These are phyloP conservation scores for Cuniculus paca DNA, from an alignment of 2,797 vertebrate genomes.

Conservation along the genomic window DNA sequence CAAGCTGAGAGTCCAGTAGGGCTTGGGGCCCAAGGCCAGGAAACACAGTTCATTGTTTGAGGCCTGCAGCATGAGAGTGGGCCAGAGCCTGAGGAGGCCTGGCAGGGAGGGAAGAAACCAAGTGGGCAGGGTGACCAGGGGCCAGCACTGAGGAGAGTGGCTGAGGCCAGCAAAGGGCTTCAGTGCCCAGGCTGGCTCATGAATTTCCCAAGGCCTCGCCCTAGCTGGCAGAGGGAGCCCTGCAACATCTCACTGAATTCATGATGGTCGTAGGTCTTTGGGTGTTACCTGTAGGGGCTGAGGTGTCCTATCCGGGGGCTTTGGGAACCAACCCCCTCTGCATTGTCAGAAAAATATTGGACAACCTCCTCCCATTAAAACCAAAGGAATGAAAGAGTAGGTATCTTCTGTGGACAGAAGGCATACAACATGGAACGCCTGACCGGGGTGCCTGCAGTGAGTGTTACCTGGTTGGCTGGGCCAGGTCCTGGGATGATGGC, in stretches of 20 bases:
- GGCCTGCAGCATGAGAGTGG: neutral
- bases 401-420: neutral
- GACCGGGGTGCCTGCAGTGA: neutral
- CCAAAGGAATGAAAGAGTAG: neutral
- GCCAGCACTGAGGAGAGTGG: neutral
- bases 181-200: neutral
- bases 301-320: neutral
- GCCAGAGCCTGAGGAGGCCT: neutral
- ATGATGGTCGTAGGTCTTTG: neutral
- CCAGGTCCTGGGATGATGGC: neutral
- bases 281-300: neutral
- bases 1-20: too few species aligned
- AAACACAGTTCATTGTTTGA: neutral
- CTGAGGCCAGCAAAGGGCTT: neutral
- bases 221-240: neutral
- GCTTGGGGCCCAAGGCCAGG: too few species aligned
- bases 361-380: neutral
- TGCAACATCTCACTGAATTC: neutral
- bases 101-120: conserved; percentile 11
- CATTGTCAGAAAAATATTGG: neutral
- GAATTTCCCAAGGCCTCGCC: neutral
- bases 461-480: neutral
- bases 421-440: neutral
- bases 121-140: conserved; percentile 51
- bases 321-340: neutral